These are phyloP conservation scores for Mya arenaria DNA, from an alignment of 1,140 invertebrate species.

Conservation along the genomic window DNA sequence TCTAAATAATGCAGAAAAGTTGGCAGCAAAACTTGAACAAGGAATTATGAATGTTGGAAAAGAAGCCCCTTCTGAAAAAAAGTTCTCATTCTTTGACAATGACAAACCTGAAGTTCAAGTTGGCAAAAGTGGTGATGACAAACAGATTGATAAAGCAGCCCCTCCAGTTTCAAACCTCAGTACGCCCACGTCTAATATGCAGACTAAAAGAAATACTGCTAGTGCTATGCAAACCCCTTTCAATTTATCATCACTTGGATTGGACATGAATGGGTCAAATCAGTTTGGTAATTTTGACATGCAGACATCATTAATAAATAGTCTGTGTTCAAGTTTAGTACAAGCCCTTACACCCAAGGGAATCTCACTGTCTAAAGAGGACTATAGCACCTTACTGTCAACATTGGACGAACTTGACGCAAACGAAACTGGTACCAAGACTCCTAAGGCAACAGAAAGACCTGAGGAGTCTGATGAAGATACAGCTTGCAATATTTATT, in stretches of 20 bases:
- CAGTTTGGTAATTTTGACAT: slow-evolving; percentile 53
- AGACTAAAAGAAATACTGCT: neutral
- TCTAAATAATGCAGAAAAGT: slow-evolving; percentile 31
- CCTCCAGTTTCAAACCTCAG: neutral
- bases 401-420: slow-evolving; percentile 27
- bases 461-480: neutral
- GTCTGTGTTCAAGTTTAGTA: slow-evolving; percentile 41
- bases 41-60: slow-evolving; percentile 25
- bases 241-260: neutral
- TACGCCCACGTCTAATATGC: neutral
- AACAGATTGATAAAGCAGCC: neutral
- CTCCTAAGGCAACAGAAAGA: neutral
- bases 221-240: neutral
- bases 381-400: slow-evolving; percentile 25
- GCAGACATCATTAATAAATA: slow-evolving; percentile 41
- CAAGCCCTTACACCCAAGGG: slow-evolving; percentile 53
- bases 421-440: neutral
- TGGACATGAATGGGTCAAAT: slow-evolving; percentile 1
- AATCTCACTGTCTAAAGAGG: slow-evolving; percentile 29
- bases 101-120: neutral
- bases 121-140: neutral
- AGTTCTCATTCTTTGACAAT: neutral
- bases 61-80: neutral
- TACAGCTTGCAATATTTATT: slow-evolving; percentile 22
- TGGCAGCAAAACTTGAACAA: slow-evolving; percentile 9